Base-by-base conservation (phyloP, 2,888 invertebrate species). In the Phyllotreta striolata region DNA sequence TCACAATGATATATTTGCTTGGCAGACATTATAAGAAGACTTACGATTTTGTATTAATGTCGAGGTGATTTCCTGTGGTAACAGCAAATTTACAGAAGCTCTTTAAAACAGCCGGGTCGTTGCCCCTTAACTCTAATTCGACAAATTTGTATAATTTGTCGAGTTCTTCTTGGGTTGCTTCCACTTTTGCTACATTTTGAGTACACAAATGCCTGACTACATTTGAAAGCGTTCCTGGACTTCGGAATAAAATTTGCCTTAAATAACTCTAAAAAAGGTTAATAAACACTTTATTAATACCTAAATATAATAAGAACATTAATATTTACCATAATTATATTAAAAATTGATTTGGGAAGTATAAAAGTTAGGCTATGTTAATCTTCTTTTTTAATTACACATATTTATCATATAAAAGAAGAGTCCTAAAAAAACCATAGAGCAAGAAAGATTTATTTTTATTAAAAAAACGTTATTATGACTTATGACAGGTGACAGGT, bases 41-140 rank as follows among this genome's bases (percentile, higher is more conserved):
- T 80, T 84, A 91, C 90, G 89, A 88, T 61, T 89, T 90, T 46
- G 91, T 83, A 78, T 88, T 86, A 64, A 97, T 88, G 24, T 91
- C 91, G 64, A 98, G 86, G 81, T 95, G 88, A 41, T 87, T 85
- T 0, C 96, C 95, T 38, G 95, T 90, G 62, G 89, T 89, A 4
- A 86, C 85, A 24, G 93, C 89, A 83, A 96, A 98, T 85, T 88
- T 88, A 9, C 90, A 88, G 79, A 95, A 98, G 83, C 96, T 97
- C 67, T 90, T 87, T 14, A 98, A 81, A 0, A 98, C 95, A 0
- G 91, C 92, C 1, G 88, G 88, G 79, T 98, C 97, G 76, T 95
- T 89, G 10, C 95, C 92, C 77, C 91, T 87, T 72, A 96, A 85
- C 84, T 98, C 96, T 63, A 98, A 78, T 79, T 93, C 92, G 6